Percentiles rank a stretch among this genome's conserved stretches.
Conservation (phyloP, 2,888 invertebrate species). For the Patella pellucida region DNA sequence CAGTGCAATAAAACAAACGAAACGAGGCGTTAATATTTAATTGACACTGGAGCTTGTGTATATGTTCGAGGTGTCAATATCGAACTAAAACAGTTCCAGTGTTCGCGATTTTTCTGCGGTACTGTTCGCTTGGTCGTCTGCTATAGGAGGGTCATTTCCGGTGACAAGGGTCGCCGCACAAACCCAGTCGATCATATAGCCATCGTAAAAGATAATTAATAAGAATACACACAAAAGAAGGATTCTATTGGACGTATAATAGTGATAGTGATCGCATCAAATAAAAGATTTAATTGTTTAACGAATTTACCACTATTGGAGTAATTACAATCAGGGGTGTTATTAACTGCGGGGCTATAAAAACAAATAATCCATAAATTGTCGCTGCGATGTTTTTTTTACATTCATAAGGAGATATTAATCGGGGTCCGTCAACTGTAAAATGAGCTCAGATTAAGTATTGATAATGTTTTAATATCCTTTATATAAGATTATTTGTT, state of each 20-base stretch:
- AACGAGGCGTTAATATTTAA: slow-evolving; percentile 4
- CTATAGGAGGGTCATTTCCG: slow-evolving; percentile 11
- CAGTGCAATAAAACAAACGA: slow-evolving; percentile 3
- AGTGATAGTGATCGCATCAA: neutral
- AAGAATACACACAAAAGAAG: neutral
- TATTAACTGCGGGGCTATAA: neutral
- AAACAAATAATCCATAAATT: neutral
- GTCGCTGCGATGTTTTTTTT: neutral
- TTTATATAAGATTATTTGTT: no score
- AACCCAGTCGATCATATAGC: neutral
- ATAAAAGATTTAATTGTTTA: slow-evolving; percentile 8
- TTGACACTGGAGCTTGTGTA: neutral
- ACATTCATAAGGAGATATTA: no score
- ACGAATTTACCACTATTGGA: neutral
- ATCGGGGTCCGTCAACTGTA: no score
- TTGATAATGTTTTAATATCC: no score
- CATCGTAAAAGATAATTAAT: slow-evolving; percentile 7
- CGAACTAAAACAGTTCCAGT: slow-evolving; percentile 5
- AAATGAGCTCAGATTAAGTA: no score
- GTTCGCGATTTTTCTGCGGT: neutral
- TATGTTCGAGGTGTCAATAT: slow-evolving; percentile 10
- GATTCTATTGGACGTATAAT: neutral
- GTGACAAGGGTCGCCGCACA: neutral
- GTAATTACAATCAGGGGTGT: neutral
- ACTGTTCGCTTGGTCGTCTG: neutral